Evolutionary conservation across 2,888 invertebrate species (phyloP).

Genomic region (Morpho helenor): DNA sequence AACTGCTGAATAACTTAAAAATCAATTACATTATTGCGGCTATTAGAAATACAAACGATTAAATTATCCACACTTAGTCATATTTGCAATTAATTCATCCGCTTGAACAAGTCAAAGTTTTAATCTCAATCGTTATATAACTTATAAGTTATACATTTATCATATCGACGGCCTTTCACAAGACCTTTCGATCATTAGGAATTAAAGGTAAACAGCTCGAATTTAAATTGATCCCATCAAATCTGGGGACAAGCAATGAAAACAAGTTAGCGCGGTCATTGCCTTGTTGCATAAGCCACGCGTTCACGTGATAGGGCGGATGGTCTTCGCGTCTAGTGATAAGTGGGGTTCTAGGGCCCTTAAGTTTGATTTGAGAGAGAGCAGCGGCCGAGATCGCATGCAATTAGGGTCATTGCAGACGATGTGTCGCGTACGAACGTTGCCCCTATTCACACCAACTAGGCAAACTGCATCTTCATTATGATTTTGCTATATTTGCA

Average conservation of each 20-base stretch:
- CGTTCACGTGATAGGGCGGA: conserved; percentile 54
- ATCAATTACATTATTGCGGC: background rate
- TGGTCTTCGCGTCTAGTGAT: conserved; percentile 47
- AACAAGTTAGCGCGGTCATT: conserved; percentile 58
- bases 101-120: no score
- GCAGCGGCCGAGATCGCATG: conserved; percentile 64
- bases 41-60: background rate
- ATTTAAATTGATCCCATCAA: conserved; percentile 43
- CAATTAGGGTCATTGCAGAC: conserved; percentile 72
- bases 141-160: conserved; percentile 27
- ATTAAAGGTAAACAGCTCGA: conserved; percentile 31
- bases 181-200: conserved; percentile 42
- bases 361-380: conserved; percentile 77
- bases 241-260: conserved; percentile 35
- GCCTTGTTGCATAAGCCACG: conserved; percentile 65
- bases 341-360: conserved; percentile 74
- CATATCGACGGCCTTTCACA: conserved; percentile 42
- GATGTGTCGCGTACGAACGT: conserved; percentile 47
- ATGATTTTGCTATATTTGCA: conserved; percentile 11
- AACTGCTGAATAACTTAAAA: background rate
- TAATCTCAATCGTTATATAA: conserved; percentile 1
- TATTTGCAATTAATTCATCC: background rate
- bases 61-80: background rate
- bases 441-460: conserved; percentile 37
- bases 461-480: conserved; percentile 34